Base-by-base conservation (phyloP, 2,797 vertebrate species). In the Coregonus sp. region DNA sequence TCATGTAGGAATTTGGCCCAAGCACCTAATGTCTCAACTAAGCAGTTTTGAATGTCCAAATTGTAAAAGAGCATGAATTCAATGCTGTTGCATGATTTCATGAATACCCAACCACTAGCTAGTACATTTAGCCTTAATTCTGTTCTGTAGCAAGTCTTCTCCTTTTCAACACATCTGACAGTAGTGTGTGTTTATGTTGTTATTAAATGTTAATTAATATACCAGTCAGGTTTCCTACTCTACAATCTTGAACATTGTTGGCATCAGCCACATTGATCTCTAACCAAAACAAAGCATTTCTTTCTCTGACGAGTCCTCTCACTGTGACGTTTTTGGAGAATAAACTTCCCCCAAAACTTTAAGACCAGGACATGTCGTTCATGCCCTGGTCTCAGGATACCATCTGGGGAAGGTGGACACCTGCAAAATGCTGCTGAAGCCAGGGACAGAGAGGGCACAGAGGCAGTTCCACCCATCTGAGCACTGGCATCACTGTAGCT, bases 91-190 rank as follows among this genome's bases (percentile, higher is more conserved):
- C 59, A 78, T 77, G 73, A 79, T 54, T 79, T 78, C 59, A 7
- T 35, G 82, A 76, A 81, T 75, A 86, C 79, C 84, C 89, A 78
- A 85, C 90, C 77, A 87, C 84, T 84, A 86, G 82, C 86, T 81
- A 87, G 86, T 70, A 73, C 70, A 78, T 77, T 87, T 86, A 91
- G 91, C 92, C 92, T 93, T 93, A 93, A 90, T 84, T 84, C 80
- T 84, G 82, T 93, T 86, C 70, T 81, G 75, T 87, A 77, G 82
- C 83, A 82, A 86, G 76, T 33, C 69, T 81, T 82, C 78, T 88
- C 80, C 82, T 90, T 84, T 84, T 84, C 77, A 81, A 80, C 82
- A 63, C 40, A 83, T 81, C 74, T 67, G 78, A 84, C 61, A 85
- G 79, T 82, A 63, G 52, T 82, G 81, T 92, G 89, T 90, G 91